Base-by-base conservation (phyloP, 2,113 vertebrate genomes). In the Coreoperca whiteheadi region DNA sequence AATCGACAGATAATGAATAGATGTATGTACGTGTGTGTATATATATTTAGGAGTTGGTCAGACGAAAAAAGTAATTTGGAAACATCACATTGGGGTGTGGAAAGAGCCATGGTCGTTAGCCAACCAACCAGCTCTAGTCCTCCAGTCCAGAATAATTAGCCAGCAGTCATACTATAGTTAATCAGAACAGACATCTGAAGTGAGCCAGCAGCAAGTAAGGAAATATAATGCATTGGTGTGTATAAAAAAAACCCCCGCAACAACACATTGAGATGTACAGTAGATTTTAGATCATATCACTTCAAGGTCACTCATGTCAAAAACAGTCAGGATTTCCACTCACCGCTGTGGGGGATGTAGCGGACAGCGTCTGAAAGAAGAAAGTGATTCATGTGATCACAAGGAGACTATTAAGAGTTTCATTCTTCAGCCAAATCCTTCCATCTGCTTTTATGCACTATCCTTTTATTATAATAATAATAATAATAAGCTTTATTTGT, bases 321-420 rank as follows among this genome's bases (percentile, higher is more conserved):
- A 15, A 30, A 3, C 1, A 28, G n/a, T 21, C 6, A 61, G 6
- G 18, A 46, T 4, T 37, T 41, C n/a, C 25, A 88, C 93, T 90
- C 63, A 96, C 95, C 94, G 0, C 88, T 63, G 53, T 96, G 95
- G 18, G 95, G 95, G 82, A 96, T 91, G 91, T 96, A 96, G 20
- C 88, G 87, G 23, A 79, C 88, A 5, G 92, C 91, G 37, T 94
- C 95, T 96, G 89, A 59, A 87, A 90, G 60, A 21, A 84, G 6
- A 81, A 57, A 64, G 21, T 50, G 20, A 71, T 46, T 3, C 21
- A 20, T n/a, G 32, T 57, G 25, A 71, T 84, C 59, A 79, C 8
- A 72, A 21, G 6, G 32, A 79, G 53, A 70, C 32, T 39, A 50
- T 41, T 57, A 39, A 43, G 4, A 6, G 61, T 56, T 77, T 66